These are phyloP conservation scores for Daboia siamensis DNA, from an alignment of 2,113 vertebrate genomes.

Conservation along the genomic window DNA sequence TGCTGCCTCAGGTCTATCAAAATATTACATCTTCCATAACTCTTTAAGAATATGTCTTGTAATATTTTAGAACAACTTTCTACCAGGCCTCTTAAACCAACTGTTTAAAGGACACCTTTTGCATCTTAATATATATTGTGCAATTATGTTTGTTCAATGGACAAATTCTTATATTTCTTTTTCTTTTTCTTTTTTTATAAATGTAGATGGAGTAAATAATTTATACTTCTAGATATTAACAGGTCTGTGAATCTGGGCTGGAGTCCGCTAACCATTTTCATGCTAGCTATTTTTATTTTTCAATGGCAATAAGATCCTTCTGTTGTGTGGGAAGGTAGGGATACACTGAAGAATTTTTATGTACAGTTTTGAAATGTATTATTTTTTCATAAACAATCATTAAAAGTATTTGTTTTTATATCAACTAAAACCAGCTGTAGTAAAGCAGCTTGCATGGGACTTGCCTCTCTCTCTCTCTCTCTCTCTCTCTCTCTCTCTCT, in stretches of 20 bases:
- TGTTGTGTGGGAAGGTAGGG: neutral
- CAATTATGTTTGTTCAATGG: constrained; percentile 32
- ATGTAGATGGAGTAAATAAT: constrained; percentile 11
- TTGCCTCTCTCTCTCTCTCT: no score
- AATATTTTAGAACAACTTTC: neutral
- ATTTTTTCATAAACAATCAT: constrained; percentile 34
- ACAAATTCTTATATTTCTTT: constrained; percentile 1
- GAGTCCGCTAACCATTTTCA: neutral
- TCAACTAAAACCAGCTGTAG: neutral
- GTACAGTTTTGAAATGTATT: constrained; percentile 33
- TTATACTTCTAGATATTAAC: constrained; percentile 33
- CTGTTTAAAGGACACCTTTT: constrained; percentile 14
- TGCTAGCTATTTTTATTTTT: constrained; percentile 1
- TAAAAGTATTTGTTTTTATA: constrained; percentile 37
- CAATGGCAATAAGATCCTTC: neutral
- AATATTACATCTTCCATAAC: neutral
- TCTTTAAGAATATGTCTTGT: neutral
- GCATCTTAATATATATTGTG: constrained; percentile 27
- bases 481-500: no score
- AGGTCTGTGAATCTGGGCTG: neutral
- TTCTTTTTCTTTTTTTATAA: neutral
- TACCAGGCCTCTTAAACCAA: neutral
- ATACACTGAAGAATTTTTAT: constrained; percentile 32
- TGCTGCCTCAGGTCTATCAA: no score
- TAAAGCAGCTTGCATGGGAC: neutral